Evolutionary conservation across 2,113 vertebrate species (phyloP).

Genomic region (Gadus macrocephalus): DNA sequence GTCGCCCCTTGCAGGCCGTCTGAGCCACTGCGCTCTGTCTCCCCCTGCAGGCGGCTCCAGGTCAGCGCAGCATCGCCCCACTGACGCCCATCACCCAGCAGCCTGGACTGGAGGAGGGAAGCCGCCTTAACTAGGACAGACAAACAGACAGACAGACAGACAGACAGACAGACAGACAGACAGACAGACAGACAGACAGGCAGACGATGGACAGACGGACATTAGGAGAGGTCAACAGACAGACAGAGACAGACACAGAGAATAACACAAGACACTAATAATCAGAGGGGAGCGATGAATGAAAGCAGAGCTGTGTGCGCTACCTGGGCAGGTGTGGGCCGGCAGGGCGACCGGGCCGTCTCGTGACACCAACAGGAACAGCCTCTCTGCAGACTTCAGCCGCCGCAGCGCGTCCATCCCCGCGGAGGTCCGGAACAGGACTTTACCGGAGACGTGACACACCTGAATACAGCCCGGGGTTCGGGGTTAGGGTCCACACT

Average conservation of each 20-base stretch:
- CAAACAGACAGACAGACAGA: neutral
- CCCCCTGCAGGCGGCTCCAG: slow-evolving; percentile 63
- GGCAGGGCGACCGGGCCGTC: slow-evolving; percentile 54
- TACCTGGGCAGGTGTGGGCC: slow-evolving; percentile 45
- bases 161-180: neutral
- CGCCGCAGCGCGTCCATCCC: slow-evolving; percentile 56
- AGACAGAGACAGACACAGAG: fast-evolving
- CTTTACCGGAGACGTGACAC: slow-evolving; percentile 80
- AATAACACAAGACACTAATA: neutral
- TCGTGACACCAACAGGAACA: slow-evolving; percentile 81
- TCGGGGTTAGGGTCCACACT: no score
- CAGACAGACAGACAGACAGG: neutral
- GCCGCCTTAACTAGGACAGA: slow-evolving; percentile 51
- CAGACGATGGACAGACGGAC: no score
- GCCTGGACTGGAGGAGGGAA: slow-evolving; percentile 48
- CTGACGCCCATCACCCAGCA: slow-evolving; percentile 44
- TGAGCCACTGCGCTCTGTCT: slow-evolving; percentile 29
- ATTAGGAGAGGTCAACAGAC: no score
- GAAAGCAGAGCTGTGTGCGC: no score
- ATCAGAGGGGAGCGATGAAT: neutral
- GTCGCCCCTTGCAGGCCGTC: slow-evolving; percentile 12
- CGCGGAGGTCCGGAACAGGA: slow-evolving; percentile 79
- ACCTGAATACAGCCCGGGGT: slow-evolving; percentile 67
- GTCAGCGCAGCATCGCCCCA: slow-evolving; percentile 54
- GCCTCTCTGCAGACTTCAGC: slow-evolving; percentile 84